A percentile compares a stretch with the other conserved stretches of the same genome.
These are phyloP conservation scores for Melitaea cinxia DNA, from an alignment of 1,140 invertebrate species.

Conservation along the genomic window DNA sequence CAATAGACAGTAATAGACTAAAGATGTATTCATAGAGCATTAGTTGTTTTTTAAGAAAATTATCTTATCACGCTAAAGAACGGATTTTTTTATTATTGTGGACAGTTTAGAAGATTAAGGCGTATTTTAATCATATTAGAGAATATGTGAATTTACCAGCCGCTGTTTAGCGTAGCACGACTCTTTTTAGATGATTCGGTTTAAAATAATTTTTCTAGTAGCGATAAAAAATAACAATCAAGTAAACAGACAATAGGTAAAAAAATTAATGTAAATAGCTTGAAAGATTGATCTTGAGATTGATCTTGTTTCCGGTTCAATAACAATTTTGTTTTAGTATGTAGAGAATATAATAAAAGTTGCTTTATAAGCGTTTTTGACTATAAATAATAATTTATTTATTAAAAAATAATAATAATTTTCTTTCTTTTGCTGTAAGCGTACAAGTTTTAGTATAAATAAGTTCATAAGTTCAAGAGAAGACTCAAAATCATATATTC, in stretches of 20 bases:
- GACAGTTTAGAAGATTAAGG: constrained; percentile 2
- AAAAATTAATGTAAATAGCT: too few species aligned
- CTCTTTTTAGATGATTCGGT: neutral
- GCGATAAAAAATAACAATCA: too few species aligned
- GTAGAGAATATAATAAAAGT: too few species aligned
- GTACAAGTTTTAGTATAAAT: neutral
- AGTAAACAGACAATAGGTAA: too few species aligned
- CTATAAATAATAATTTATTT: too few species aligned
- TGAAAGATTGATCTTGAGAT: too few species aligned
- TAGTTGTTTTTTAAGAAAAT: neutral
- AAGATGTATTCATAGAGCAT: neutral
- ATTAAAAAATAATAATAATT: too few species aligned
- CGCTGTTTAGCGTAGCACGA: constrained; percentile 1
- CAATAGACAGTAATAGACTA: constrained; percentile 1
- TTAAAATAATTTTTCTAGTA: neutral
- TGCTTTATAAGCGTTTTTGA: too few species aligned
- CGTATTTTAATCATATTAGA: neutral
- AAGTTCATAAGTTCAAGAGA: too few species aligned
- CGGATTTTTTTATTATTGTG: neutral
- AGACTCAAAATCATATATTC: neutral
- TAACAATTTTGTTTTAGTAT: too few species aligned
- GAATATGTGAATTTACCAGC: neutral
- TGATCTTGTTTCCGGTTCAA: too few species aligned
- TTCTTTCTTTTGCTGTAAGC: too few species aligned
- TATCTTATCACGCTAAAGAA: constrained; percentile 5